These are phyloP conservation scores for Nesometra sesokonis DNA, from an alignment of 35 echinoderm and acorn worm species.

Conservation along the genomic window DNA sequence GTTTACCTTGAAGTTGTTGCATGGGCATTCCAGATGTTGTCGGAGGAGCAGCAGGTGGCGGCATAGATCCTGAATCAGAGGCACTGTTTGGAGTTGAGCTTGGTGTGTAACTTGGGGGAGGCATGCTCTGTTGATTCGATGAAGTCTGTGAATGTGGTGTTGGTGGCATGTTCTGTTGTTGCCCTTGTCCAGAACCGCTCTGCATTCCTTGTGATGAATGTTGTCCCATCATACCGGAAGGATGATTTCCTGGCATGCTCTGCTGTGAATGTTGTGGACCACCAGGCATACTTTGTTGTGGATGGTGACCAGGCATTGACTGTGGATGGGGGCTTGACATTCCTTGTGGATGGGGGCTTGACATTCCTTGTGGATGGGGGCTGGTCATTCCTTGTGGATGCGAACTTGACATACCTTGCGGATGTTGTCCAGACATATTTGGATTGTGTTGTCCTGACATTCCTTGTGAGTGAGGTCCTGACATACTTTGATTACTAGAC, in stretches of 20 bases:
- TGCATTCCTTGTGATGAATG: background rate
- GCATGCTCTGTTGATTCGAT: background rate
- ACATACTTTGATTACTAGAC: no score
- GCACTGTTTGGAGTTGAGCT: background rate
- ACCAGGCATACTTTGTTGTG: background rate
- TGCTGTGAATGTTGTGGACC: background rate
- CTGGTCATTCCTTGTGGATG: background rate
- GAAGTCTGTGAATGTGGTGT: background rate
- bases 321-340: background rate
- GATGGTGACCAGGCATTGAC: background rate
- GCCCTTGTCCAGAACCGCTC: background rate
- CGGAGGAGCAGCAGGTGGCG: background rate
- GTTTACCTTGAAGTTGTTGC: background rate
- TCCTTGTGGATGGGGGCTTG: background rate
- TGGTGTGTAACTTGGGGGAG: background rate
- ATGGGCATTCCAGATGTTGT: background rate
- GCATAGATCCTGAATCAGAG: background rate
- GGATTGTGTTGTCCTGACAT: background rate
- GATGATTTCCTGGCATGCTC: background rate
- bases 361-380: background rate
- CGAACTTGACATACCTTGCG: background rate
- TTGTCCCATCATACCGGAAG: background rate
- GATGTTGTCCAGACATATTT: background rate
- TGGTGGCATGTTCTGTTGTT: background rate
- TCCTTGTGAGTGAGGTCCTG: background rate